Evolutionary conservation across 53 echinoderm and acorn worm species (phyloP), one percentile per base, ranked within the genome.

Genomic region (Patiria pectinifera): DNA sequence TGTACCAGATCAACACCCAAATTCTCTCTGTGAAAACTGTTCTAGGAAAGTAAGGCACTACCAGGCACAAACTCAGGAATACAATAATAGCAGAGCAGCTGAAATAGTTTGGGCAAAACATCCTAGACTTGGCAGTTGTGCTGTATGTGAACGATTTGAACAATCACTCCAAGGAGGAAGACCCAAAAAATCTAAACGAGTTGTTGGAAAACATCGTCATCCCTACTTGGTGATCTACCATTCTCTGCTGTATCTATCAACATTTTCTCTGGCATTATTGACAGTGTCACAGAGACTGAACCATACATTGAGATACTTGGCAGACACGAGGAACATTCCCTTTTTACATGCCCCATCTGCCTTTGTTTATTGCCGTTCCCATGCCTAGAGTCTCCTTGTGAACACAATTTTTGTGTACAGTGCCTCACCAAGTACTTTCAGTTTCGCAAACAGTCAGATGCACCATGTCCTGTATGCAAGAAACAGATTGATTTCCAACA

Each of bases 261-360:
- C 81, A 80, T 80, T 47, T 80, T 80, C 81, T 48, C 48, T 5
- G 45, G 48, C 21, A 44, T 49, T 45, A 15, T 19, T 7, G 49
- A 6, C 14, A 80, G 7, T 18, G 21, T 19, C 81, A 80, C 47
- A 4, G 81, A 49, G 49, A 18, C 45, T 2, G 49, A 80, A 15
- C 81, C 49, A 2, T 48, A 80, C 81, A 18, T 80, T 1, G 45
- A 49, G 48, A 80, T 80, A 21, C 46, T 80, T 26, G 81, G 81
- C 19, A 46, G 81, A 48, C 43, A 47, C 15, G 81, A 49, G 49
- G 81, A 80, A 19, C 81, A 80, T 48, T 80, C 81, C 11, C 81
- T 80, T 10, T 80, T 80, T 48, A 80, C 81, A 80, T 80, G 81
- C 44, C 81, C 49, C 7, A 80, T 80, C 81, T 80, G 81, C 48